Evolutionary conservation across 2,797 vertebrate genomes (phyloP), one percentile per base, ranked within the genome.

Genomic region (Triplophysa yarkandensis): DNA sequence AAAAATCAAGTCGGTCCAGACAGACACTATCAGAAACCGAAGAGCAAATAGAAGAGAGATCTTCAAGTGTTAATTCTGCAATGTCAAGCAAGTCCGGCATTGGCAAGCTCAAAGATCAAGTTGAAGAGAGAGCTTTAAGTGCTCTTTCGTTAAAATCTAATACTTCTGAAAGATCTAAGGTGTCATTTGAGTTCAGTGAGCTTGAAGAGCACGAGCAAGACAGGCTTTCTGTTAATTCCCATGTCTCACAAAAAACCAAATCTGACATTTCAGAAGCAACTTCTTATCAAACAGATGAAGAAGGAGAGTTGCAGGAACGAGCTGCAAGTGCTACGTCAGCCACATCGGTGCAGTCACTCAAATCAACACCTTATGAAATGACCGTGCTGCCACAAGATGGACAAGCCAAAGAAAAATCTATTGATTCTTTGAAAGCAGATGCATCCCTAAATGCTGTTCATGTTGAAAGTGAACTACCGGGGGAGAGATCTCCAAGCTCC

Each of bases 341-440:
- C 27, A 36, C n/a, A 82, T 84, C 65, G 80, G 85, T 61, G 72
- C 57, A 28, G 19, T 85, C 84, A 27, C 23, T 27, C 52, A 55
- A 55, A 28, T 27, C 52, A 28, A 55, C 52, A 27, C 52, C 16
- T 55, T 55, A 23, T 27, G 52, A 27, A 55, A 27, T 14, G 13
- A 55, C 50, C 63, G 6, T 61, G 65, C 79, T 50, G 43, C 21
- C 11, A 81, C 60, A 30, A 79, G 75, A 36, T 80, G 82, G 46
- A 4, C 84, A 84, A 39, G 83, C 84, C 28, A 54, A 79, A 1
- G 77, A 83, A 36, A 77, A 79, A 79, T 88, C 86, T 65, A 81
- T 88, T 82, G 75, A 78, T 71, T 87, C 84, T 16, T 65, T 50
- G 62, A 83, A 76, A 72, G 21, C 46, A 70, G 43, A 70, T 43